Conservation (phyloP, 2,113 vertebrate genomes). For the Macquaria ambigua region DNA sequence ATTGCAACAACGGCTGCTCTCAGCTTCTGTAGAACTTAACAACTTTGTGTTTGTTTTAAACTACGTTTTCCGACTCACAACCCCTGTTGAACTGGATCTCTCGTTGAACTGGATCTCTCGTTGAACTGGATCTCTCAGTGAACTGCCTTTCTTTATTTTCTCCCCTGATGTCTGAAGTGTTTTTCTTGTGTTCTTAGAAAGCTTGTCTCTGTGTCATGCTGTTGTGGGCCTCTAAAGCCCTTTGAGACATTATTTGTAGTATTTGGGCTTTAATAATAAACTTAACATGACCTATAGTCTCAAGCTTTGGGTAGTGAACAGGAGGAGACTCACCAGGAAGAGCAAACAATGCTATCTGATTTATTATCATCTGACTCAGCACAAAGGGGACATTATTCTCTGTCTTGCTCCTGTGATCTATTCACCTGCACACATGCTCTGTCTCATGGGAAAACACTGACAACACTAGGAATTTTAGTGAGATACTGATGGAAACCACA, state of each 20-base stretch:
- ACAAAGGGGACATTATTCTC: conserved; percentile 11
- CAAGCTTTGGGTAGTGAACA: background rate
- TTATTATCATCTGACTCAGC: background rate
- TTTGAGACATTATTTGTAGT: background rate
- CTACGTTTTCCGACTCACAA: too few relatives aligned
- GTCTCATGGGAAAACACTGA: background rate
- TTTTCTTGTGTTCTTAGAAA: conserved; percentile 2
- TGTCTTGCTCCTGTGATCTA: background rate
- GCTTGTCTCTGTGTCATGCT: background rate
- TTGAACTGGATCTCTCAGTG: too few relatives aligned
- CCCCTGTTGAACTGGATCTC: background rate
- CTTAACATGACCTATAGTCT: background rate
- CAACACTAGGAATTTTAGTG: background rate
- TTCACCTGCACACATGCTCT: background rate
- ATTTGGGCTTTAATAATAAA: background rate
- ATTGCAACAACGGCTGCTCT: too few relatives aligned
- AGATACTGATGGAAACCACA: background rate
- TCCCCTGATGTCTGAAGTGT: background rate
- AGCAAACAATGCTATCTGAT: background rate
- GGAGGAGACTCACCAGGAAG: background rate
- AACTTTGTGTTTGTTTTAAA: too few relatives aligned
- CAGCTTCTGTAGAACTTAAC: too few relatives aligned
- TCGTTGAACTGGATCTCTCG: background rate
- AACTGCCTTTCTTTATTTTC: background rate
- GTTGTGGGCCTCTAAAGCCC: background rate